phyloP scores from a whole-genome alignment of 2,888 invertebrate genomes.

The Scrobipalpa costella region DNA sequence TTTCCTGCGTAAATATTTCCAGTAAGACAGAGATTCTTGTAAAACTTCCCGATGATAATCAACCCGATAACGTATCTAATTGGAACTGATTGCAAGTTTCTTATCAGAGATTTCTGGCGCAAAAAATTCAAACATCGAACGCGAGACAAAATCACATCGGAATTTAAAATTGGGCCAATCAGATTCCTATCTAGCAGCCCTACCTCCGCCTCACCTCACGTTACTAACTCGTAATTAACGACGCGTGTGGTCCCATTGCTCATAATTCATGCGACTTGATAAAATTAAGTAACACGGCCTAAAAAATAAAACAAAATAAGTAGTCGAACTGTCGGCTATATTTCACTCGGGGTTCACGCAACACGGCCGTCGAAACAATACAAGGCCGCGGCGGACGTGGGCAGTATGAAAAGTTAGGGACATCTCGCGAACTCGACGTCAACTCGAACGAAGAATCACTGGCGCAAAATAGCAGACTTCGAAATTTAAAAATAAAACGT shows the following conservation, averaged over 20 bases:
- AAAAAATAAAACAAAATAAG: conserved; percentile 76
- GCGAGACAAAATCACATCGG: conserved; percentile 28
- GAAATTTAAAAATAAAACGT: not conserved
- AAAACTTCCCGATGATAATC: not conserved
- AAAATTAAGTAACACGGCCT: conserved; percentile 78
- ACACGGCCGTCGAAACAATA: conserved; percentile 78
- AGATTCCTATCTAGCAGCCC: conserved; percentile 25
- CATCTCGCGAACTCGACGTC: conserved; percentile 25
- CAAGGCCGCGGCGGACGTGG: conserved; percentile 69
- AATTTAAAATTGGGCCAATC: conserved; percentile 37
- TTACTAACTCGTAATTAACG: conserved; percentile 69
- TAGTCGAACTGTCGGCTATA: conserved; percentile 75
- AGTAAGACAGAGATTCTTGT: conserved; percentile 4
- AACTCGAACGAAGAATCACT: not conserved
- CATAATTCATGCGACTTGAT: conserved; percentile 80
- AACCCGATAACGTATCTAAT: not conserved
- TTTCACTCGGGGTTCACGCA: conserved; percentile 77
- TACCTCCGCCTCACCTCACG: conserved; percentile 41
- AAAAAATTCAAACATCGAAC: conserved; percentile 11
- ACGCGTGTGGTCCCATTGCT: conserved; percentile 76
- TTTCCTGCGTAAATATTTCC: not conserved
- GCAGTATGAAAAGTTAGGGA: conserved; percentile 48
- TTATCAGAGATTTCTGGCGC: conserved; percentile 5
- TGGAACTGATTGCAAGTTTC: not conserved
- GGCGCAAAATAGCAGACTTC: not conserved